phyloP scores from a whole-genome alignment of 2,113 vertebrate species.

The Oxyura jamaicensis region DNA sequence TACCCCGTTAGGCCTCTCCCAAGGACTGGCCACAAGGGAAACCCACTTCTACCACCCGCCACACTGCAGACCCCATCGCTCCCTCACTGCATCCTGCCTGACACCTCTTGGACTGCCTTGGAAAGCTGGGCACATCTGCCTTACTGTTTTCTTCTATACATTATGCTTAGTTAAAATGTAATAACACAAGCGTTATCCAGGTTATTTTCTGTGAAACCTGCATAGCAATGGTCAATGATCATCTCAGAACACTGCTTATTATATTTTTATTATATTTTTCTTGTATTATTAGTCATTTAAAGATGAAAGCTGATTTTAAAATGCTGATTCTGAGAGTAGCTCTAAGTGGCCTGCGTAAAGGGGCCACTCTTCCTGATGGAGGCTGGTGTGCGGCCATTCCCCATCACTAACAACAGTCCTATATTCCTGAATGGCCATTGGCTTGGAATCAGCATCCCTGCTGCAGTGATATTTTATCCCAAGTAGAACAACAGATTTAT shows the following conservation, averaged over 20 bases:
- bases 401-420: background rate
- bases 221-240: background rate
- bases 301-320: constrained; percentile 22
- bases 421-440: accelerated
- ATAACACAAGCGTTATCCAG: background rate
- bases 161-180: background rate
- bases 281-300: background rate
- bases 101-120: too few species aligned
- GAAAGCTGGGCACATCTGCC: too few species aligned
- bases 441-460: background rate
- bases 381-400: background rate
- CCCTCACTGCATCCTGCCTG: too few species aligned
- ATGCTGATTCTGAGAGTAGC: background rate
- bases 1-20: background rate
- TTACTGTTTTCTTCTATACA: background rate
- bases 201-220: background rate
- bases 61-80: too few species aligned
- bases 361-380: background rate
- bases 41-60: too few species aligned
- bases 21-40: background rate
- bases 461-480: background rate
- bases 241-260: background rate
- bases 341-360: background rate
- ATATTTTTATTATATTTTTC: background rate
- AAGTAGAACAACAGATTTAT: background rate